Percentiles rank a stretch among this genome's conserved stretches.
phyloP scores from a whole-genome alignment of 92 coral and sea anemone species.

The Phenganax subtilis region DNA sequence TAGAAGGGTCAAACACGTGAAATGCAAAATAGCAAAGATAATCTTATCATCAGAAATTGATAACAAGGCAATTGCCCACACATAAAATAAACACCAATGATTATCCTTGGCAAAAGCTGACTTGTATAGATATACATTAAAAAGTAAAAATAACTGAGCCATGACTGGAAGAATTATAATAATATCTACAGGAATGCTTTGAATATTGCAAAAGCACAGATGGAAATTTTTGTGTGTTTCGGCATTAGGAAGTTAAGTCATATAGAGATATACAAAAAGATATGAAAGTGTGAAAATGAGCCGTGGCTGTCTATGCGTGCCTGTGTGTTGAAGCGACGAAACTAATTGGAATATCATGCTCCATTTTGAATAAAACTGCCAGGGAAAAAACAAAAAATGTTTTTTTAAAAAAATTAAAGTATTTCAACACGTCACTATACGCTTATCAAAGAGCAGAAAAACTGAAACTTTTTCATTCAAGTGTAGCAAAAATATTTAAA shows the following conservation, averaged over 20 bases:
- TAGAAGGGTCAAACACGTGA: background rate
- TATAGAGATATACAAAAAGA: background rate
- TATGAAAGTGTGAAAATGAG: background rate
- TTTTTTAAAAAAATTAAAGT: background rate
- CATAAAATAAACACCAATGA: background rate
- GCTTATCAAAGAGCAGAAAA: background rate
- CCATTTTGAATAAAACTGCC: background rate
- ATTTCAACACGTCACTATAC: background rate
- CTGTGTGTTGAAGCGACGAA: background rate
- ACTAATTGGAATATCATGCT: constrained; percentile 1
- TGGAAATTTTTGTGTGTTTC: too few relatives aligned
- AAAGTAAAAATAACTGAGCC: too few relatives aligned
- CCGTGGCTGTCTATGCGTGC: background rate
- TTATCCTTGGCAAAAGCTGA: background rate
- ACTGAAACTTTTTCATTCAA: background rate
- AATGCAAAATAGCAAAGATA: background rate
- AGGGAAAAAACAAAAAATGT: background rate
- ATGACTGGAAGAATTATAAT: too few relatives aligned
- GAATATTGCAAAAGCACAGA: too few relatives aligned
- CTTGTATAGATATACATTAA: background rate
- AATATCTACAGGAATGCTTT: background rate
- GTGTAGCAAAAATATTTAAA: too few relatives aligned
- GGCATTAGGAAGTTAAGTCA: background rate
- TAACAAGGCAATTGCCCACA: background rate
- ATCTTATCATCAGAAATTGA: background rate